Evolutionary conservation across 2,888 invertebrate genomes (phyloP), one percentile per base, ranked within the genome.

Genomic region (Pristionchus japonicus): DNA sequence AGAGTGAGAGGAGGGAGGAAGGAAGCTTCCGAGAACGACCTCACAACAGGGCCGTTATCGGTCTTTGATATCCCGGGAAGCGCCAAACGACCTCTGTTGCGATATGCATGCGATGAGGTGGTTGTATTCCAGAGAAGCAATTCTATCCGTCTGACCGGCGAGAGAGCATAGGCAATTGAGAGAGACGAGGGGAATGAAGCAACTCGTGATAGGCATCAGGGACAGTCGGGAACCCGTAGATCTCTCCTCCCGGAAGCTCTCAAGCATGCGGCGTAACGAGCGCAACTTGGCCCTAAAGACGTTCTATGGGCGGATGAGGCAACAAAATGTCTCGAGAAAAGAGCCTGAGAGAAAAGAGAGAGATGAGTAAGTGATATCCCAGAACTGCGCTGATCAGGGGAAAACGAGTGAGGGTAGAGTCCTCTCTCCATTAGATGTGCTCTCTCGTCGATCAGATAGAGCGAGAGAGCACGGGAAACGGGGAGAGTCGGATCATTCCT

Each of bases 71-170:
- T 17, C 37, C 34, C n/a, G n/a, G n/a, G n/a, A n/a, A n/a, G 37
- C 37, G 37, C 70, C 20, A 34, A 70, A 70, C 70, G 70, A 70
- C 70, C 70, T 70, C 37, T 70, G 37, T 49, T 49, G 80, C 80
- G 80, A 49, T 80, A 49, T 80, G 43, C 47, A 80, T 49, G 49
- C 15, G 27, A 80, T 49, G 23, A 70, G 34, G 80, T 80, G 80
- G 80, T 47, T 37, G 70, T 37, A 70, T 70, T 70, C 37, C 37
- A 49, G 20, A 47, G 64, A 40, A 2, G n/a, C n/a, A n/a, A n/a
- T n/a, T n/a, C n/a, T n/a, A n/a, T n/a, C n/a, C n/a, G n/a, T n/a
- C n/a, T n/a, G n/a, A n/a, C n/a, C n/a, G n/a, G n/a, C n/a, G n/a
- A n/a, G n/a, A n/a, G n/a, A n/a, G n/a, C n/a, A n/a, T n/a, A n/a